Conservation (phyloP, 2,888 invertebrate genomes). For the Hetaerina titia region DNA sequence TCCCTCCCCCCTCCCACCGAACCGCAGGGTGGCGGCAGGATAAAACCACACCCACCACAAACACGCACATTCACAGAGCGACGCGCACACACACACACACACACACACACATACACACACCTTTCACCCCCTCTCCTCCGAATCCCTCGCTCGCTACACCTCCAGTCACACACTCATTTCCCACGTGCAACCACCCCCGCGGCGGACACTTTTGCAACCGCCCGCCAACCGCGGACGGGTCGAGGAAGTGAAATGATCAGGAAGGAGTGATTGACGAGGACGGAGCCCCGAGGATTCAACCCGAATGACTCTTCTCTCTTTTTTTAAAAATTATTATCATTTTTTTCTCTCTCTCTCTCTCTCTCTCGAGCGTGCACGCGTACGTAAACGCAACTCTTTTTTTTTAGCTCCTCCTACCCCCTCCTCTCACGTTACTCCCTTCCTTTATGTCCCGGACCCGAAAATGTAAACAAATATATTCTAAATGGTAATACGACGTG, state of each 20-base stretch:
- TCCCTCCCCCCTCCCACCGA: not conserved
- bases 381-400: no score
- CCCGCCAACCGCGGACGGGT: not conserved
- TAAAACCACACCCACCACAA: not conserved
- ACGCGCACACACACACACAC: not conserved
- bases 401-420: not conserved
- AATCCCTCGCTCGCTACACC: not conserved
- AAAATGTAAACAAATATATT: constrained; percentile 34
- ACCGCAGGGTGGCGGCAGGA: not conserved
- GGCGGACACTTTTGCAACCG: not conserved
- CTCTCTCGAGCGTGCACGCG: no score
- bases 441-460: not conserved
- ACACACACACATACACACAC: not conserved
- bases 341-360: not conserved
- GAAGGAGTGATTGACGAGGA: not conserved
- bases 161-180: no score
- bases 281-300: not conserved
- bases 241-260: constrained; percentile 24
- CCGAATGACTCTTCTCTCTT: not conserved
- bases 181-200: not conserved
- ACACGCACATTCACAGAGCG: no score
- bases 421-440: not conserved
- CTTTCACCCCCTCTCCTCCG: not conserved
- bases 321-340: not conserved
- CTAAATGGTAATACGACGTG: not conserved